A percentile compares a stretch with the other conserved stretches of the same genome.
Conservation (phyloP, 2,113 vertebrate species). For the Jacana jacana region DNA sequence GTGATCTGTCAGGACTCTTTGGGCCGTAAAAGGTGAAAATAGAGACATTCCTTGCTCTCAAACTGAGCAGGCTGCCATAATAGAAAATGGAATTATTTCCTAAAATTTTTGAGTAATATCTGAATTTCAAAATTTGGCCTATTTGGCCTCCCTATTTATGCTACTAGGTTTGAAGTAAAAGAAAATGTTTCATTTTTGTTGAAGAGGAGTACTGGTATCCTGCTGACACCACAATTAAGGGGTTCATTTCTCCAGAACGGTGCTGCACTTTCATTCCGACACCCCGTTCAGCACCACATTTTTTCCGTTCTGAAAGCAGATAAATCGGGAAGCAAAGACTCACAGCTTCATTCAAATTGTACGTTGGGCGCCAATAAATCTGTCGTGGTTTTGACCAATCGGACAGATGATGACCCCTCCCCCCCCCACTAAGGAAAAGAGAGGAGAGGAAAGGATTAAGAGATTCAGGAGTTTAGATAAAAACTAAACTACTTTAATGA, state of each 20-base stretch:
- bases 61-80: background rate
- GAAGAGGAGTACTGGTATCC: background rate
- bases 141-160: background rate
- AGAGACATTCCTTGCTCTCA: background rate
- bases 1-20: background rate
- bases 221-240: background rate
- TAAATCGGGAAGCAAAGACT: background rate
- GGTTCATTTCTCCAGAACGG: background rate
- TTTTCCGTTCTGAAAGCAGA: background rate
- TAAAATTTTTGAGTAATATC: background rate
- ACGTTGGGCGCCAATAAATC: too few relatives aligned
- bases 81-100: background rate
- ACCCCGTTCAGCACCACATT: background rate
- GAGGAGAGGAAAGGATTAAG: too few relatives aligned
- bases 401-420: too few relatives aligned
- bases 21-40: background rate
- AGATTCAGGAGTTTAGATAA: too few relatives aligned
- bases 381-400: too few relatives aligned
- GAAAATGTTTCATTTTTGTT: background rate
- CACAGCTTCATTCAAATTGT: background rate
- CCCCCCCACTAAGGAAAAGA: too few relatives aligned
- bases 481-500: too few relatives aligned
- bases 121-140: background rate
- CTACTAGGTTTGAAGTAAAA: background rate
- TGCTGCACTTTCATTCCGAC: background rate